Evolutionary conservation across 2,888 invertebrate species (phyloP).

Genomic region (Acleris cristana): DNA sequence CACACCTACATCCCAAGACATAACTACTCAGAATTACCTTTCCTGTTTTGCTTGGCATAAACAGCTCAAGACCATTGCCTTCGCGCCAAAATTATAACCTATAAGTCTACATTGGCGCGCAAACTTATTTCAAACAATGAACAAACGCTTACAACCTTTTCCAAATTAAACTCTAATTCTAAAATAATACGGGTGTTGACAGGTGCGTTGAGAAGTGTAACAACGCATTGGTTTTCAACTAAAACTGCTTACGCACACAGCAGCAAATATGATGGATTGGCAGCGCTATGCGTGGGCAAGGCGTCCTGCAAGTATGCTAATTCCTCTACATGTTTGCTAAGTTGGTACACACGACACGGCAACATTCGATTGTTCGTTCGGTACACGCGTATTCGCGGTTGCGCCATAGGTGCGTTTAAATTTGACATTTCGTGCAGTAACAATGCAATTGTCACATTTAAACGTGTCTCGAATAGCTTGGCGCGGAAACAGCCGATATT

Average conservation of each 20-base stretch:
- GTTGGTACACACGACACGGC: constrained; percentile 63
- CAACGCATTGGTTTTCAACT: constrained; percentile 48
- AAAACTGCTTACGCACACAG: constrained; percentile 62
- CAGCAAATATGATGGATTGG: constrained; percentile 76
- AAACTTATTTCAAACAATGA: constrained; percentile 5
- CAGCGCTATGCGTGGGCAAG: constrained; percentile 69
- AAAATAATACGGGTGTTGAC: constrained; percentile 9
- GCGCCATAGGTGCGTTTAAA: constrained; percentile 37
- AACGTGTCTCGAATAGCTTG: constrained; percentile 18
- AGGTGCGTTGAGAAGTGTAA: constrained; percentile 10
- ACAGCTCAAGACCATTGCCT: constrained; percentile 10
- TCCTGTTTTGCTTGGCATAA: constrained; percentile 19
- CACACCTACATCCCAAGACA: constrained; percentile 15
- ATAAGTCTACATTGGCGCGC: constrained; percentile 28
- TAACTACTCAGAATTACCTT: constrained; percentile 18
- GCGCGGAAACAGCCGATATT: neutral
- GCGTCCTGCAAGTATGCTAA: constrained; percentile 78
- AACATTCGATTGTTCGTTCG: constrained; percentile 69
- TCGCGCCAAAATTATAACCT: constrained; percentile 32
- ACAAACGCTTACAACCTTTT: neutral
- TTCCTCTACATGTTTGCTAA: constrained; percentile 59
- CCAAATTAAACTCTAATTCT: constrained; percentile 13
- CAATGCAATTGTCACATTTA: constrained; percentile 33
- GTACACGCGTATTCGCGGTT: constrained; percentile 54
- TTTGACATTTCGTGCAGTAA: constrained; percentile 34